Conservation (phyloP, 2,797 vertebrate genomes). For the Parauchenoglanis punctatus region DNA sequence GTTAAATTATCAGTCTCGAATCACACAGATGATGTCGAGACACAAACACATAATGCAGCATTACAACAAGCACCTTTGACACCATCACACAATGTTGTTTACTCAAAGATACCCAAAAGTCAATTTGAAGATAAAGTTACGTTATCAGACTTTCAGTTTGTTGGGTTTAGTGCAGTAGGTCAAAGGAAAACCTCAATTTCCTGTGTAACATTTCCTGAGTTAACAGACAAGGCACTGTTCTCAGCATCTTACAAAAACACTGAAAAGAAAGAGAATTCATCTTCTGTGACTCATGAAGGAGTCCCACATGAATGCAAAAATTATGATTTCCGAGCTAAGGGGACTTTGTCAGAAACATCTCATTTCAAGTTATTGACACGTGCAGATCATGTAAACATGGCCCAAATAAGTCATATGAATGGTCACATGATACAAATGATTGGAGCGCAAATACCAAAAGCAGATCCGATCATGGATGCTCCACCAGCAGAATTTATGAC, state of each 20-base stretch:
- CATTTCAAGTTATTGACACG: not conserved
- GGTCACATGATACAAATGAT: slow-evolving; percentile 1
- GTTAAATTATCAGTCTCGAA: not conserved
- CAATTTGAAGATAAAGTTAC: slow-evolving; percentile 18
- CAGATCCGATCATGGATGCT: not conserved
- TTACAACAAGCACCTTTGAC: not conserved
- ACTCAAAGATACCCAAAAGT: not conserved
- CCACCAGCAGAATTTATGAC: slow-evolving; percentile 15
- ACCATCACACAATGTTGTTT: not conserved
- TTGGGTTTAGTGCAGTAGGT: slow-evolving; percentile 30
- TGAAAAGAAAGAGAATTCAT: slow-evolving; percentile 31
- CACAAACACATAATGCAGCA: slow-evolving; percentile 4
- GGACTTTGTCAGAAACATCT: slow-evolving; percentile 32
- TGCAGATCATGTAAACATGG: not conserved
- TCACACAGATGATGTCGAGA: slow-evolving; percentile 5
- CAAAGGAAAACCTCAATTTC: slow-evolving; percentile 45
- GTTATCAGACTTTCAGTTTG: slow-evolving; percentile 39
- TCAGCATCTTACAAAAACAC: slow-evolving; percentile 21
- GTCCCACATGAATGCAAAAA: slow-evolving; percentile 35
- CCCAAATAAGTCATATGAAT: slow-evolving; percentile 20
- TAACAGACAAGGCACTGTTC: slow-evolving; percentile 16
- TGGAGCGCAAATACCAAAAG: not conserved
- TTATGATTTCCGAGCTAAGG: not conserved
- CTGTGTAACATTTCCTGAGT: slow-evolving; percentile 45
- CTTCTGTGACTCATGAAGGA: slow-evolving; percentile 22